phyloP scores from a whole-genome alignment of 64 coral and sea anemone species.

The Actinia tenebrosa region DNA sequence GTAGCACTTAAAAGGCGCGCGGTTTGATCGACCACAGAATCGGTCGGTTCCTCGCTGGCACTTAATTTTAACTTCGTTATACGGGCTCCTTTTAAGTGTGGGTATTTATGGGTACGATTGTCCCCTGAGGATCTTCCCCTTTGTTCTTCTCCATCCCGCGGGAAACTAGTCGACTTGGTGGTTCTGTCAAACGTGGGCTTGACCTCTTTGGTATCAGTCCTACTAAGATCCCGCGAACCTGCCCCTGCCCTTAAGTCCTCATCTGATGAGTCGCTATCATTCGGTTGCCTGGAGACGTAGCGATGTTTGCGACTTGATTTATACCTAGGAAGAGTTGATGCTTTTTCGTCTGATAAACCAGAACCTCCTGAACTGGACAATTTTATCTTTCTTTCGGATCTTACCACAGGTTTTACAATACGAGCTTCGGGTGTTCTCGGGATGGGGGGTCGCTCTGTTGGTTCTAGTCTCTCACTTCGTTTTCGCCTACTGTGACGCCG shows the following conservation, averaged over 20 bases:
- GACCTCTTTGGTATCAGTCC: constrained; percentile 9
- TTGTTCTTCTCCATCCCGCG: constrained; percentile 60
- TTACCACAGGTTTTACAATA: constrained; percentile 64
- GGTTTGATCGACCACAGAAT: constrained; percentile 84
- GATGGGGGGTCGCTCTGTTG: not conserved
- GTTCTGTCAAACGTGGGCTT: constrained; percentile 24
- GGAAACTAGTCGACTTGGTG: constrained; percentile 61
- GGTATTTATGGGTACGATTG: constrained; percentile 26
- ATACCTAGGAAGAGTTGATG: constrained; percentile 70
- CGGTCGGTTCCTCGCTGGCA: constrained; percentile 56
- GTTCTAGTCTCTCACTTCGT: constrained; percentile 18
- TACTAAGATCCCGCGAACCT: constrained; percentile 8
- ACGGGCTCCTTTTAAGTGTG: constrained; percentile 65
- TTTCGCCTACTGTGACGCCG: not conserved
- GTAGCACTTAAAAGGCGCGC: constrained; percentile 60
- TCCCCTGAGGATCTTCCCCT: constrained; percentile 27
- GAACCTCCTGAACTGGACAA: constrained; percentile 35
- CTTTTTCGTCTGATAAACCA: constrained; percentile 27
- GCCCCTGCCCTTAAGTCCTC: constrained; percentile 28
- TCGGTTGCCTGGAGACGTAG: constrained; percentile 32
- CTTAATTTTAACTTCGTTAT: constrained; percentile 82
- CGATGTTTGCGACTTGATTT: constrained; percentile 50
- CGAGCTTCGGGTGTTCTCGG: constrained; percentile 1
- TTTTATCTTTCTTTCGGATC: constrained; percentile 82
- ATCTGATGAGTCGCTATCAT: constrained; percentile 69